Evolutionary conservation across 2,888 invertebrate genomes (phyloP).

Genomic region (Andrena haemorrhoa): DNA sequence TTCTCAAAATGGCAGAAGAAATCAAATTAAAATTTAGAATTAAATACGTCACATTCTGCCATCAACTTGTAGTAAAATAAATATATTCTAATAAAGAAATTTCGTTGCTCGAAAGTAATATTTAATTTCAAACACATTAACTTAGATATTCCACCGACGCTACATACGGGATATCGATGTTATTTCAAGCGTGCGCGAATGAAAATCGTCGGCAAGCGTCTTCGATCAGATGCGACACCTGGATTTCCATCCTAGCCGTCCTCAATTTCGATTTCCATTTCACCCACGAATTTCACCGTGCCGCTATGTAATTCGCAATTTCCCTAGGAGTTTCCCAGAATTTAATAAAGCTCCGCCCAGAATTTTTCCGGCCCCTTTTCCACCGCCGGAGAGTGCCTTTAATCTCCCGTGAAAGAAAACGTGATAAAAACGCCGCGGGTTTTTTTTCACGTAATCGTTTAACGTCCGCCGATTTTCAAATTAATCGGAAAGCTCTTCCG

Average conservation of each 20-base stretch:
- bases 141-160: neutral
- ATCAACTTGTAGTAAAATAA: no score
- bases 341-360: conserved; percentile 34
- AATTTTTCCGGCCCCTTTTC: conserved; percentile 24
- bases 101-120: no score
- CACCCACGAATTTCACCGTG: conserved; percentile 21
- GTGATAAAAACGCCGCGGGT: neutral
- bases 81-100: no score
- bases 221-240: neutral
- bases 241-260: neutral
- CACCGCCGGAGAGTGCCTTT: conserved; percentile 8
- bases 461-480: neutral
- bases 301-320: conserved; percentile 37
- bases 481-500: neutral
- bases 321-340: conserved; percentile 30
- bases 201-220: conserved; percentile 1
- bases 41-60: no score
- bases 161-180: neutral
- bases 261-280: conserved; percentile 33
- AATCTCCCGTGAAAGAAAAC: conserved; percentile 28
- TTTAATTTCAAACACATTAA: neutral
- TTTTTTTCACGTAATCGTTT: conserved; percentile 8
- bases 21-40: no score
- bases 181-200: neutral
- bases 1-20: no score